phyloP scores from a whole-genome alignment of 2,888 invertebrate genomes.

The Sclerodermus sp. region DNA sequence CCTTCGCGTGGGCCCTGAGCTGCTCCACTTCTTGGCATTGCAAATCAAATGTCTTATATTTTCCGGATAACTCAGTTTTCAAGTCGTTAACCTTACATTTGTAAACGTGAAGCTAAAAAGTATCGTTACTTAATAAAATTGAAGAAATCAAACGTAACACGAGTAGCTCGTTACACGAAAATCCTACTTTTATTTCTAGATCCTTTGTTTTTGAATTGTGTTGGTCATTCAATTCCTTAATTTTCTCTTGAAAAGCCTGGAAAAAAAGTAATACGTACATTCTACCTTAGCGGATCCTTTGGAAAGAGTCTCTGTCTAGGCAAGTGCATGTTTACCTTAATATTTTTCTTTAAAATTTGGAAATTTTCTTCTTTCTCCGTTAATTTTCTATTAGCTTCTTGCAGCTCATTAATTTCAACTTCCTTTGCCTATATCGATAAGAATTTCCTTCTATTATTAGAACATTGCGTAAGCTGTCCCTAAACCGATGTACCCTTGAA shows the following conservation, averaged over 20 bases:
- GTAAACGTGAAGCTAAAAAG: constrained; percentile 25
- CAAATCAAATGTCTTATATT: constrained; percentile 23
- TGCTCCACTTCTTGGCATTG: constrained; percentile 34
- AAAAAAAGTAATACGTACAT: constrained; percentile 5
- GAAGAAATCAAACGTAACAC: neutral
- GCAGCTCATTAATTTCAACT: constrained; percentile 37
- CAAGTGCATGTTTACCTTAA: constrained; percentile 26
- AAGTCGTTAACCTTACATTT: constrained; percentile 30
- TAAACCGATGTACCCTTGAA: too few relatives aligned
- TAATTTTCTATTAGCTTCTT: constrained; percentile 30
- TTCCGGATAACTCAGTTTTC: constrained; percentile 28
- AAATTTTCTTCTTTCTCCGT: constrained; percentile 27
- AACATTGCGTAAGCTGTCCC: too few relatives aligned
- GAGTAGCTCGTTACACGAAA: neutral
- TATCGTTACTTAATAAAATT: neutral
- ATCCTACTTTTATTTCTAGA: constrained; percentile 30
- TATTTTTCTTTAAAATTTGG: constrained; percentile 20
- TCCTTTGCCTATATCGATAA: constrained; percentile 34
- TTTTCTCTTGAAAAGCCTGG: constrained; percentile 29
- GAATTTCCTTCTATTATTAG: neutral
- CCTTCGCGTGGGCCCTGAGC: constrained; percentile 22
- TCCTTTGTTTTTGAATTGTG: constrained; percentile 25
- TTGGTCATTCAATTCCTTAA: constrained; percentile 23
- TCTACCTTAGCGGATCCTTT: too few relatives aligned
- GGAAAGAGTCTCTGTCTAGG: too few relatives aligned